These are phyloP conservation scores for Chlorospingus semifuscus DNA, from an alignment of 2,797 vertebrate genomes.

Conservation along the genomic window DNA sequence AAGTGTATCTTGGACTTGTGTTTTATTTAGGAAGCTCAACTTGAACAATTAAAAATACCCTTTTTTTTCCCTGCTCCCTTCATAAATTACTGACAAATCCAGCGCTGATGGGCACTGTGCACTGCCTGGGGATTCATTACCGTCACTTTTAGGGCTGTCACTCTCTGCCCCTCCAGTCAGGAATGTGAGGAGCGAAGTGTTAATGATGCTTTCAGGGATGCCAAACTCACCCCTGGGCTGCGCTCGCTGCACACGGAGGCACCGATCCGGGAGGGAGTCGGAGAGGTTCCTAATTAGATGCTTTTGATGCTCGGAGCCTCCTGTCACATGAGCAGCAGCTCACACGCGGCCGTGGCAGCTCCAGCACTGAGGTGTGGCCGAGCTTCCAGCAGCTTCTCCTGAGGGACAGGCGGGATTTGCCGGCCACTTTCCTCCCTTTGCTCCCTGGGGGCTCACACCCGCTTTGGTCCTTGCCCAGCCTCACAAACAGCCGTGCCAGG, in stretches of 20 bases:
- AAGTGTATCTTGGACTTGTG: not conserved
- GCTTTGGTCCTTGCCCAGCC: accelerated
- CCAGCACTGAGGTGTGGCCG: not conserved
- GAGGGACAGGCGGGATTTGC: not conserved
- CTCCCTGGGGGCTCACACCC: not conserved
- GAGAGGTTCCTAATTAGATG: conserved; percentile 28
- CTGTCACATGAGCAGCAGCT: not conserved
- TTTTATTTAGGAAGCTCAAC: not conserved
- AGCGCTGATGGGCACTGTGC: not conserved
- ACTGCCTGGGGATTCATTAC: conserved; percentile 59
- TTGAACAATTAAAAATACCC: not conserved
- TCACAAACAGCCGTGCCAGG: accelerated
- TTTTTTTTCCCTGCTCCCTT: not conserved
- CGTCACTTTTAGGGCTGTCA: not conserved
- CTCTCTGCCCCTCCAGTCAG: not conserved
- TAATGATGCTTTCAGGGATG: not conserved
- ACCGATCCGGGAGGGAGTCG: not conserved
- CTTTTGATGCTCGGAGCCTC: not conserved
- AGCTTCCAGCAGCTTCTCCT: not conserved
- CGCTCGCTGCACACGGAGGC: not conserved
- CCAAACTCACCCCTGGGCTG: not conserved
- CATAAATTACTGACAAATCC: not conserved
- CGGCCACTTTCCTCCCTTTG: accelerated
- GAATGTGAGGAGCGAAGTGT: not conserved
- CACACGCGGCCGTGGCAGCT: not conserved